Percentiles rank a stretch among this genome's conserved stretches.
Evolutionary conservation across 2,113 vertebrate species (phyloP).

Genomic region (Emberiza fucata): DNA sequence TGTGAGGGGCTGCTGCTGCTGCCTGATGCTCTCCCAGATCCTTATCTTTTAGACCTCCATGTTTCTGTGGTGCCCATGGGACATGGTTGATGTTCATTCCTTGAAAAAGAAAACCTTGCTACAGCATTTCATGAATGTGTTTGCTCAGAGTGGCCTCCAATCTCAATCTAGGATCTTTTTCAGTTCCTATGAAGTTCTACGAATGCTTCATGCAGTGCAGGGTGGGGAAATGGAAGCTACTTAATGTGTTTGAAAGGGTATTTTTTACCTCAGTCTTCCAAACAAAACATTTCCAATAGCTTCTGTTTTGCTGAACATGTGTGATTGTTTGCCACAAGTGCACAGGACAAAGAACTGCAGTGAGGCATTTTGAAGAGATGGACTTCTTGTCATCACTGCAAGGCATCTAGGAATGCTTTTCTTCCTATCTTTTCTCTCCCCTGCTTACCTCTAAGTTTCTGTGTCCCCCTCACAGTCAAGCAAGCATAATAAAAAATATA

Average conservation of each 20-base stretch:
- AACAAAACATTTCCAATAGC: neutral
- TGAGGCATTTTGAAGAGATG: neutral
- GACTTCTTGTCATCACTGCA: neutral
- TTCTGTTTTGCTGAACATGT: neutral
- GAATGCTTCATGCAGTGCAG: neutral
- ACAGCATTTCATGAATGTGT: neutral
- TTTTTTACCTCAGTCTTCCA: neutral
- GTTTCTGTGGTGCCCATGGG: neutral
- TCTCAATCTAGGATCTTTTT: neutral
- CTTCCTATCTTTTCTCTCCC: neutral
- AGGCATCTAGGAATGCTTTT: neutral
- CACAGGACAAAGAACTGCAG: neutral
- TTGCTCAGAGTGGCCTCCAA: fast-evolving
- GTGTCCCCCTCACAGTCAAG: neutral
- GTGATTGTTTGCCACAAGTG: neutral
- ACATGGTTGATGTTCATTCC: neutral
- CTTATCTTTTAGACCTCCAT: neutral
- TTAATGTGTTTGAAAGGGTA: neutral
- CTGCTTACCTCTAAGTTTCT: neutral
- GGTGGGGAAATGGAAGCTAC: neutral
- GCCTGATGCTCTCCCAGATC: neutral
- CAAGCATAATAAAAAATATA: neutral
- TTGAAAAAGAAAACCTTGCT: neutral
- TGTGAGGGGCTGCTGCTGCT: neutral
- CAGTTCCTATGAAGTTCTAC: neutral